Evolutionary conservation across 1,140 invertebrate species (phyloP).

Genomic region (Sinella curviseta): DNA sequence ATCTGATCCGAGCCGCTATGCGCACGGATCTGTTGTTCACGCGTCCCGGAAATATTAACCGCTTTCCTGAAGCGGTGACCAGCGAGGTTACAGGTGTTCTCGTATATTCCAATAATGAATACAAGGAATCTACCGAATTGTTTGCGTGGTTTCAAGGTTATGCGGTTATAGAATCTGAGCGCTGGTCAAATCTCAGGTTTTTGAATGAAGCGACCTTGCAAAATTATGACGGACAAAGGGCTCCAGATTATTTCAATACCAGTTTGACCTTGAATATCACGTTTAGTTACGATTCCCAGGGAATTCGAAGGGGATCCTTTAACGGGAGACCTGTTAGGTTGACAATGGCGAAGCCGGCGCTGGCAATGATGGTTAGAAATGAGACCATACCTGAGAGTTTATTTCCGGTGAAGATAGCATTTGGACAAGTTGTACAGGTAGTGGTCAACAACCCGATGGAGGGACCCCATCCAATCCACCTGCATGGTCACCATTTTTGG

Average conservation of each 20-base stretch:
- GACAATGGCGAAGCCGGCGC: neutral
- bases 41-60: neutral
- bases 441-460: conserved; percentile 30
- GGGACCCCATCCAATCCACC: conserved; percentile 34
- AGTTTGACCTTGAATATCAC: neutral
- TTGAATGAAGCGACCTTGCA: neutral
- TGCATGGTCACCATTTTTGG: conserved; percentile 39
- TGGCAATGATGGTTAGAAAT: neutral
- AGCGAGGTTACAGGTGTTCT: neutral
- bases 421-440: conserved; percentile 17
- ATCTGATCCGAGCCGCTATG: neutral
- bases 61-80: neutral
- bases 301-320: neutral
- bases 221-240: neutral
- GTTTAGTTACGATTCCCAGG: neutral
- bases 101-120: neutral
- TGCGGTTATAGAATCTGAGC: neutral
- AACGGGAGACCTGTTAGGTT: neutral
- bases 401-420: neutral
- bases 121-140: neutral
- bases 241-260: neutral
- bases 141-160: neutral
- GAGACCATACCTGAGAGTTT: neutral
- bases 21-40: neutral
- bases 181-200: neutral